Evolutionary conservation across 2,888 invertebrate species (phyloP), one percentile per base, ranked within the genome.

Genomic region (Nephrotoma flavescens): DNA sequence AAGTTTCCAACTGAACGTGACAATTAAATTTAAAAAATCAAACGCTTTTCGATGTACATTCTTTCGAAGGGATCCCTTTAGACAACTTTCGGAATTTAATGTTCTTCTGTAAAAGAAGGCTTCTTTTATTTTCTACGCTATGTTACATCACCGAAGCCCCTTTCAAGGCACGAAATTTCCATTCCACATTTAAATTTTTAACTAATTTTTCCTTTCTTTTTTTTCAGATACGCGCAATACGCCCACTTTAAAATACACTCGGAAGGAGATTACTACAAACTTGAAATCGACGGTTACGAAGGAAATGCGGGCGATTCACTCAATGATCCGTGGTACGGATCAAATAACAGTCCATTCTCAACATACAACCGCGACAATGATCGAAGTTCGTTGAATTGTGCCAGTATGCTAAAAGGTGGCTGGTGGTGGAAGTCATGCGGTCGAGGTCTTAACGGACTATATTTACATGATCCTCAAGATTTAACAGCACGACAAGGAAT

Each of bases 381-480:
- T 91, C 93, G 97, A 89, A 97, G 97, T 83, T 97, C 97, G 88
- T 92, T 97, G 89, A 97, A 97, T 91, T 97, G 97, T 90, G 97
- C 97, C 41, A 97, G 97, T 15, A 97, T 97, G 97, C 93, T 97
- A 88, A 97, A 97, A 91, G 97, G 97, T 86, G 97, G 97, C 5
- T 97, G 97, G 97, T 97, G 97, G 97, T 97, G 97, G 97, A 97
- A 97, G 90, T 97, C 97, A 0, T 97, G 97, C 90, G 97, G 97
- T 41, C 94, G 97, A 89, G 97, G 97, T 7, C 93, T 97, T 42
- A 97, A 97, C 90, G 97, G 97, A 12, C 94, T 97, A 45, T 97
- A 97, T 90, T 92, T 97, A 85, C 97, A 97, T 89, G 97, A 97
- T 91, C 97, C 97, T 0, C 97, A 97, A 91, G 97, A 97, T 92